These are phyloP conservation scores for Drosophila sp. DNA, from an alignment of 1,140 invertebrate genomes.

Conservation along the genomic window DNA sequence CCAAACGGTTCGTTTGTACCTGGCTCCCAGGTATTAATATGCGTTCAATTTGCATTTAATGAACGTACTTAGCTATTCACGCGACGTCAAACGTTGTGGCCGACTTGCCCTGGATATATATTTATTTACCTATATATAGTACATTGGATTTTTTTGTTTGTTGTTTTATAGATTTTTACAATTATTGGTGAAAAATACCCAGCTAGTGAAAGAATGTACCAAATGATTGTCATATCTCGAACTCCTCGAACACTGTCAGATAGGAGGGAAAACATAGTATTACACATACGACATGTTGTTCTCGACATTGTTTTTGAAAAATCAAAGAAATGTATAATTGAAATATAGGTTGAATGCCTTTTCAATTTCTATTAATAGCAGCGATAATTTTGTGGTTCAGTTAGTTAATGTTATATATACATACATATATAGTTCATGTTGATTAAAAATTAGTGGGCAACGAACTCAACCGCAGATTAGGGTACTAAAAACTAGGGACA, in stretches of 20 bases:
- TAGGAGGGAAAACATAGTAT: neutral
- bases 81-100: conserved; percentile 9
- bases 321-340: no score
- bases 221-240: neutral
- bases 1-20: neutral
- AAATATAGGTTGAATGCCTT: no score
- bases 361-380: no score
- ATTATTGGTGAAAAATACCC: conserved; percentile 3
- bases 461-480: no score
- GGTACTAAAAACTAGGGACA: no score
- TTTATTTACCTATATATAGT: neutral
- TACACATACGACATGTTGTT: conserved; percentile 1
- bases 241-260: neutral
- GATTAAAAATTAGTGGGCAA: no score
- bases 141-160: neutral
- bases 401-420: no score
- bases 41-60: conserved; percentile 20
- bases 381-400: no score
- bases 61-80: conserved; percentile 16
- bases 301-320: no score
- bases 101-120: neutral
- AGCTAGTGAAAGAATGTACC: neutral
- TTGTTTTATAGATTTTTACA: neutral
- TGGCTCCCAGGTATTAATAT: conserved; percentile 10
- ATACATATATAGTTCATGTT: no score